phyloP scores from a whole-genome alignment of 2,797 vertebrate species.

The Danio albolineatus region DNA sequence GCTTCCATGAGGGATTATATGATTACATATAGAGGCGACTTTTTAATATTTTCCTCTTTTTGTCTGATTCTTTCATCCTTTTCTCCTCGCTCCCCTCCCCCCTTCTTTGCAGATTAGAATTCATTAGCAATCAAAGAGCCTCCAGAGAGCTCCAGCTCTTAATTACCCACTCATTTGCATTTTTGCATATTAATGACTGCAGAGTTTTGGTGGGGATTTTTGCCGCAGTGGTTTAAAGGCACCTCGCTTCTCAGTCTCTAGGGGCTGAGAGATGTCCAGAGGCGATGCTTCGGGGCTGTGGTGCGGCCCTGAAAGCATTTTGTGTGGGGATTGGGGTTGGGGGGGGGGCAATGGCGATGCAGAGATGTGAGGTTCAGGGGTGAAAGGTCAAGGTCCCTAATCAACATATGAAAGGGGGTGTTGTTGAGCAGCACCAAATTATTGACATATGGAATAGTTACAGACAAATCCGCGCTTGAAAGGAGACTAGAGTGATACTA shows the following conservation, averaged over 20 bases:
- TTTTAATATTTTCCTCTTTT: constrained; percentile 74
- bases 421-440: constrained; percentile 77
- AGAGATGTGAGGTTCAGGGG: constrained; percentile 65
- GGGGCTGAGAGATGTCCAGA: constrained; percentile 79
- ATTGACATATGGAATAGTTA: constrained; percentile 83
- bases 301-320: constrained; percentile 70
- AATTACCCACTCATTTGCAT: constrained; percentile 97
- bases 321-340: constrained; percentile 59
- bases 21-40: constrained; percentile 37
- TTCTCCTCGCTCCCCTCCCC: constrained; percentile 76
- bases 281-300: constrained; percentile 76
- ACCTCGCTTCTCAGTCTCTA: constrained; percentile 80
- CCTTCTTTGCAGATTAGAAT: constrained; percentile 88
- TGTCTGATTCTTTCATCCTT: constrained; percentile 78
- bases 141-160: constrained; percentile 88
- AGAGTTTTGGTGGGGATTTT: constrained; percentile 83
- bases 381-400: constrained; percentile 72
- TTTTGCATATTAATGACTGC: constrained; percentile 96
- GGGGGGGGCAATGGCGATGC: constrained; percentile 62
- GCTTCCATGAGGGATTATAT: constrained; percentile 7
- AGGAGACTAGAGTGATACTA: constrained; percentile 60
- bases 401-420: constrained; percentile 82
- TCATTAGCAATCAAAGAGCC: constrained; percentile 90
- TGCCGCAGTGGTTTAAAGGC: constrained; percentile 88
- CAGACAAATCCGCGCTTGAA: constrained; percentile 75